Percentiles rank a stretch among this genome's conserved stretches.
Conservation (phyloP, 2,888 invertebrate genomes). For the Linnaemya vulpina region DNA sequence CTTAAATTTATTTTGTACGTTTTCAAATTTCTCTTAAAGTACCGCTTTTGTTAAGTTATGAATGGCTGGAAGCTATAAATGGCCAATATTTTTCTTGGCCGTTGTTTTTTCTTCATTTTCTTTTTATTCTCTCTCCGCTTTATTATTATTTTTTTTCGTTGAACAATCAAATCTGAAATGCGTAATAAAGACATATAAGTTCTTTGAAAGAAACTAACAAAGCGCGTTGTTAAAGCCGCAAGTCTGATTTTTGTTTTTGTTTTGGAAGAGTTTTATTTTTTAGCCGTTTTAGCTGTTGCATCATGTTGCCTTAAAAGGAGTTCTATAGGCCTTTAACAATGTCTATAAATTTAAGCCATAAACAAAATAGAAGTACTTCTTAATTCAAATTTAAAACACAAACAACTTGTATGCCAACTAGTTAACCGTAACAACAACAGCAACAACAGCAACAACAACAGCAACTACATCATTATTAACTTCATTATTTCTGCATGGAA, state of each 20-base stretch:
- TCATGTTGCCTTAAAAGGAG: constrained; percentile 49
- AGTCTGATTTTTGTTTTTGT: background rate
- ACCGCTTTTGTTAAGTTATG: constrained; percentile 67
- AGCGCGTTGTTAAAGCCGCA: constrained; percentile 19
- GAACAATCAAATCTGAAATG: constrained; percentile 63
- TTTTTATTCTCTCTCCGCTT: too few relatives aligned
- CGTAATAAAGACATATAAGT: constrained; percentile 63
- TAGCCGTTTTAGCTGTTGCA: background rate
- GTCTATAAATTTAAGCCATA: constrained; percentile 62
- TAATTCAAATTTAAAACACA: constrained; percentile 41
- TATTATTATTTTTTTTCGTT: constrained; percentile 47
- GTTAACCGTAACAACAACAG: constrained; percentile 47
- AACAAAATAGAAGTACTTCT: constrained; percentile 49
- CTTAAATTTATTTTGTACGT: background rate
- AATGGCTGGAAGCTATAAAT: constrained; percentile 65
- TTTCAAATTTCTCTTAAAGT: constrained; percentile 46
- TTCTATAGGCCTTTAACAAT: constrained; percentile 63
- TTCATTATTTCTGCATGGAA: constrained; percentile 9
- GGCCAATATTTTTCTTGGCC: constrained; percentile 47
- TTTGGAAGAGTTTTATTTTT: constrained; percentile 7
- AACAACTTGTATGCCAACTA: constrained; percentile 35
- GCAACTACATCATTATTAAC: constrained; percentile 24
- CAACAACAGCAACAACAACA: too few relatives aligned
- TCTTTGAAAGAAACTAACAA: background rate
- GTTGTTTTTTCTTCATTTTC: constrained; percentile 12